Base-by-base conservation (phyloP, 2,888 invertebrate genomes). In the Tillus elongatus region DNA sequence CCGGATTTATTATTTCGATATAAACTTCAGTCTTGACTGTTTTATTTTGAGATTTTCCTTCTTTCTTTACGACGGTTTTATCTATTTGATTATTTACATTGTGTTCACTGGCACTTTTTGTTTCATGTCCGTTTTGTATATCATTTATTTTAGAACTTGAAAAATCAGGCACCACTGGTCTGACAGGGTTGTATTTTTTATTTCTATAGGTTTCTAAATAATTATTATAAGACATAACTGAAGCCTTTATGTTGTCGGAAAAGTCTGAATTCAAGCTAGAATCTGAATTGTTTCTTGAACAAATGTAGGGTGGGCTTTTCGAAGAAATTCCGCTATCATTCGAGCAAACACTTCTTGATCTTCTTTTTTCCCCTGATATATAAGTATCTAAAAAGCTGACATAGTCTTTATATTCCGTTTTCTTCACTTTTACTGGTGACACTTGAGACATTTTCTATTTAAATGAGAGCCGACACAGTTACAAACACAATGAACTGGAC, bases 401-500 rank as follows among this genome's bases (percentile, higher is more conserved):
- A 44, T 61, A 62, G 33, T 59, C 58, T 39, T 56, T 60, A 44
- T 61, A 61, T n/a, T 41, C 39, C 1, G 49, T 49, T n/a, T n/a
- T n/a, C n/a, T n/a, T n/a, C n/a, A n/a, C n/a, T n/a, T n/a, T n/a
- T n/a, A n/a, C n/a, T n/a, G n/a, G n/a, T n/a, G n/a, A n/a, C n/a
- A n/a, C n/a, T n/a, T n/a, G n/a, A n/a, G n/a, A n/a, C n/a, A n/a
- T n/a, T n/a, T n/a, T n/a, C n/a, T n/a, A n/a, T n/a, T n/a, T n/a
- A n/a, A n/a, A n/a, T n/a, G n/a, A n/a, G n/a, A n/a, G n/a, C n/a
- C n/a, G n/a, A n/a, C n/a, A n/a, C n/a, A n/a, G n/a, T n/a, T n/a
- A n/a, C n/a, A n/a, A n/a, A n/a, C n/a, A n/a, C n/a, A n/a, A n/a
- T n/a, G n/a, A n/a, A n/a, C n/a, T n/a, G n/a, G n/a, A n/a, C n/a